Base-by-base conservation (phyloP, 2,888 invertebrate genomes). In the Aphidius colemani region DNA sequence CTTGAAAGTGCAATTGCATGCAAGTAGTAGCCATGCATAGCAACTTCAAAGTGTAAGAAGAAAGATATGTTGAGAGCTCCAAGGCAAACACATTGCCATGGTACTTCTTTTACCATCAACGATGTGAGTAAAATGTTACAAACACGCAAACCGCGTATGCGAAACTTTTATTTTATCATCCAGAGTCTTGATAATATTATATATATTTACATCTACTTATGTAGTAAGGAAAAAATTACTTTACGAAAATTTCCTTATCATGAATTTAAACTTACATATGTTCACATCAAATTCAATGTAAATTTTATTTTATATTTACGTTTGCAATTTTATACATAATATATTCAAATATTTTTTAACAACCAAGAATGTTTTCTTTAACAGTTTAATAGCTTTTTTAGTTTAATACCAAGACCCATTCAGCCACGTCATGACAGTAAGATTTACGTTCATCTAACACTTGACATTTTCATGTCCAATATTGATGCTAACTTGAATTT, bases 101-200 rank as follows among this genome's bases (percentile, higher is more conserved):
- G 30, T 30, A 30, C 30, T 30, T 30, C 30, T 30, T 48, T 56
- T 43, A 7, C n/a, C 53, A 49, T 53, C 53, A 43, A 13, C 56
- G 49, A 64, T 59, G 55, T 59, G 45, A 46, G 55, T 55, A 41
- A 51, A 49, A 44, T 53, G 64, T 65, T 66, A 63, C 68, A 69
- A 67, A 68, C 61, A 63, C 65, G 65, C 65, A 63, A 48, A 61
- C 49, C 30, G 66, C 64, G 64, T 66, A 67, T 67, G 66, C 61
- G 69, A 67, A 70, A 70, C 63, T 67, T 51, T 57, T 63, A 50
- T 62, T 55, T 56, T 50, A 46, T 61, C 58, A 53, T 63, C 57
- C 57, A 57, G 39, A 10, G 39, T 40, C 45, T 40, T 18, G 57
- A 18, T 18, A 39, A 39, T 46, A 46, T 58, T 58, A 13, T 43